Base-by-base conservation (phyloP, 2,888 invertebrate genomes). In the Ectemnius cavifrons region DNA sequence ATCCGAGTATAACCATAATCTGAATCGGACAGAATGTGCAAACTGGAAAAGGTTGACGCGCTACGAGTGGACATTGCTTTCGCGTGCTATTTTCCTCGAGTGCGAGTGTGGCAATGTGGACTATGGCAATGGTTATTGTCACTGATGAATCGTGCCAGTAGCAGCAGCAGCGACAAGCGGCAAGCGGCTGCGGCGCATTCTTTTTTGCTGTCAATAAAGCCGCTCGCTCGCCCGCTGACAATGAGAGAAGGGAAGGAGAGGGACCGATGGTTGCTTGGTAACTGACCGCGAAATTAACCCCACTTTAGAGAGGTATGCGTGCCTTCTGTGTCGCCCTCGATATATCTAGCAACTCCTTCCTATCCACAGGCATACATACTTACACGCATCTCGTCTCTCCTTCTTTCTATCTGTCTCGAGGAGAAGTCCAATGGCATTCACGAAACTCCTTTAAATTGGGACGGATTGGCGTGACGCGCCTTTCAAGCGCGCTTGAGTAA, bases 281-380 rank as follows among this genome's bases (percentile, higher is more conserved):
- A 80, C 81, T 85, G 84, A 84, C 84, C 84, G 77, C 82, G 81
- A 82, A 85, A 85, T 85, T 85, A 79, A 85, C 85, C 85, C 84
- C 85, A 85, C 85, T 85, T 85, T 85, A 85, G 82, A 79, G 80
- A 85, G 84, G 81, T 83, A 85, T 84, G 85, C 85, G 84, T 84
- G 76, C 67, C 37, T 37, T 37, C 37, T 37, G 37, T 37, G 37
- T 11, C 37, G 37, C 37, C 37, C 37, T 6, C 37, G 37, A 37
- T 37, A 37, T 6, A 37, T 37, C 37, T 37, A 6, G 37, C 37
- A 11, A 37, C 37, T 37, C 37, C 8, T 37, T 37, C 37, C 37
- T 37, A 37, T 37, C 37, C 37, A 37, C 37, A 37, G 37, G 2
- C 37, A 37, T 11, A 37, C 37, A 37, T 4, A 11, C 37, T 8